Conservation (phyloP, 2,113 vertebrate species). For the Paramisgurnus dabryanus region DNA sequence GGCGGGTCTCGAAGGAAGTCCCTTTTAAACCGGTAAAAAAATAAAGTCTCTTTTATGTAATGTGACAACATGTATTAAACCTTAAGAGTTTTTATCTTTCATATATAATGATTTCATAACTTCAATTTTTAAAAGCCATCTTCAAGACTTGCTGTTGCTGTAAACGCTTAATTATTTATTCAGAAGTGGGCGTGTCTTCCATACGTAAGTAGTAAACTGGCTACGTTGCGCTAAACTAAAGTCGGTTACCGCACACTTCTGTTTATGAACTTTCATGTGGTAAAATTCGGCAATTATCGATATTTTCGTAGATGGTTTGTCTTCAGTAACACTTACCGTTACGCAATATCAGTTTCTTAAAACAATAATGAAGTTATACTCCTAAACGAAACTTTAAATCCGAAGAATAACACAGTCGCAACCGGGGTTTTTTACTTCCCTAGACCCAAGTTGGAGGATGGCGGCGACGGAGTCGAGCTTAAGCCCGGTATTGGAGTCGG, state of each 20-base stretch:
- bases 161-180: background rate
- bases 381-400: background rate
- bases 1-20: background rate
- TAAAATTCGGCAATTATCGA: background rate
- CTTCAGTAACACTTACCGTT: background rate
- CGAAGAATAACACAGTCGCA: background rate
- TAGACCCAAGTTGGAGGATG: constrained; percentile 66
- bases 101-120: background rate
- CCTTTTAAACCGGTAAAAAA: too few species aligned
- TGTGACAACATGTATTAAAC: background rate
- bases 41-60: too few species aligned
- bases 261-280: background rate
- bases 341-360: background rate
- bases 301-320: background rate
- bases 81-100: too few species aligned
- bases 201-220: too few species aligned
- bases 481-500: constrained; percentile 70
- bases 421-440: background rate
- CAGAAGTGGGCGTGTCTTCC: background rate
- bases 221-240: background rate
- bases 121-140: background rate
- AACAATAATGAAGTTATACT: background rate
- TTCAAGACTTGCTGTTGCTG: too few species aligned
- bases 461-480: constrained; percentile 57
- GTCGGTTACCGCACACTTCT: background rate